These are phyloP conservation scores for Catostomus latipinnis DNA, from an alignment of 2,797 vertebrate genomes.

Conservation along the genomic window DNA sequence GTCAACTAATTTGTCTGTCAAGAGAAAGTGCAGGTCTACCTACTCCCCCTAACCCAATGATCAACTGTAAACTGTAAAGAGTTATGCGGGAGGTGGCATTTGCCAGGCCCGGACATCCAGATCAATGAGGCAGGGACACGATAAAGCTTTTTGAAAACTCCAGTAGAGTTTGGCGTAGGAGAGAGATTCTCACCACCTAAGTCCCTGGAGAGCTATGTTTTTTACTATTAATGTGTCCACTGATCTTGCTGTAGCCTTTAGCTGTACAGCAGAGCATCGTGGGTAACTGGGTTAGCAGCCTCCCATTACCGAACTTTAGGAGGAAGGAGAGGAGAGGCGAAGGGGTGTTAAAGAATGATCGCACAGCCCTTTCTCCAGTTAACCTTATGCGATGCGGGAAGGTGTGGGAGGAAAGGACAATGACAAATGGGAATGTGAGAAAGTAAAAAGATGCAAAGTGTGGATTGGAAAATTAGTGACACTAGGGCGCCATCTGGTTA, in stretches of 20 bases:
- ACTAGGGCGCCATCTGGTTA: no score
- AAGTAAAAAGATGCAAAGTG: constrained; percentile 22
- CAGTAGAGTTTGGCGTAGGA: constrained; percentile 38
- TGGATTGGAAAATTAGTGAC: constrained; percentile 18
- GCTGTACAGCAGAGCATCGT: constrained; percentile 32
- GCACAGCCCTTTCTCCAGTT: constrained; percentile 27
- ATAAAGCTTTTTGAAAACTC: constrained; percentile 54
- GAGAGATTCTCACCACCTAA: constrained; percentile 42
- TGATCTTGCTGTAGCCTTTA: constrained; percentile 51
- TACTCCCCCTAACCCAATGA: constrained; percentile 36
- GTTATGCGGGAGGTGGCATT: constrained; percentile 46
- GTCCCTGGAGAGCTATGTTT: constrained; percentile 48
- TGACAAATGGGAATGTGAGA: constrained; percentile 10
- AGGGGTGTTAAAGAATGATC: constrained; percentile 32
- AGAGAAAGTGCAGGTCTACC: constrained; percentile 27
- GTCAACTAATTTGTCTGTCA: constrained; percentile 51
- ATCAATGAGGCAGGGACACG: constrained; percentile 43
- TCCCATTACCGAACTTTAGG: constrained; percentile 44
- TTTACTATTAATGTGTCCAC: constrained; percentile 47
- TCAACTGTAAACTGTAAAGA: constrained; percentile 56
- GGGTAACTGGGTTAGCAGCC: constrained; percentile 55
- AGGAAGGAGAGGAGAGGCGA: constrained; percentile 17
- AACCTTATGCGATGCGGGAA: constrained; percentile 27
- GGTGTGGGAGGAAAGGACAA: not conserved
- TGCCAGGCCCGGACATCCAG: constrained; percentile 44